Evolutionary conservation across 2,113 vertebrate species (phyloP).

Genomic region (Entelurus aequoreus): DNA sequence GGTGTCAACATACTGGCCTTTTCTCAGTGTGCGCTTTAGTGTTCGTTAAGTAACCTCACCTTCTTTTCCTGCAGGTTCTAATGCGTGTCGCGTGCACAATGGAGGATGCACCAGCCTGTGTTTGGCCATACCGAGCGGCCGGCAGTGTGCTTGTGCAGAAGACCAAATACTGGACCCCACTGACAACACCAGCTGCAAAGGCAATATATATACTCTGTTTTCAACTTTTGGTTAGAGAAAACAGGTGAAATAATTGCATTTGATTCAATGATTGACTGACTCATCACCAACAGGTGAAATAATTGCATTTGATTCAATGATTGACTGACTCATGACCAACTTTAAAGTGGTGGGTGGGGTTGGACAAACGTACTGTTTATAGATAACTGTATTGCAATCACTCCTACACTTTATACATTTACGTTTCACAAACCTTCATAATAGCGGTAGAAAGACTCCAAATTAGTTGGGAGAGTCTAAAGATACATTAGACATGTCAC

Average conservation of each 20-base stretch:
- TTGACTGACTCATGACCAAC: neutral
- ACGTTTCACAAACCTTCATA: neutral
- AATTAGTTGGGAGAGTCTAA: too few species aligned
- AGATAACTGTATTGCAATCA: neutral
- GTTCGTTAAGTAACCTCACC: neutral
- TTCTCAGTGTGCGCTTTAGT: neutral
- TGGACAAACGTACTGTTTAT: neutral
- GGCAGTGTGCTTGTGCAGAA: slow-evolving; percentile 90
- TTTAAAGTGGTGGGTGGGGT: neutral
- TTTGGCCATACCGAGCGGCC: slow-evolving; percentile 83
- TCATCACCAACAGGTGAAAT: neutral
- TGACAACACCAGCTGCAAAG: slow-evolving; percentile 87
- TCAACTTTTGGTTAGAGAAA: neutral
- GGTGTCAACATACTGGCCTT: neutral
- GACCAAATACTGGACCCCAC: slow-evolving; percentile 81
- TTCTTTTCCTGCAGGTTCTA: slow-evolving; percentile 73
- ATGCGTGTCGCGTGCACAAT: slow-evolving; percentile 87
- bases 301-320: too few species aligned
- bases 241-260: neutral
- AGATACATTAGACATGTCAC: too few species aligned
- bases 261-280: too few species aligned
- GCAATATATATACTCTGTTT: slow-evolving; percentile 52
- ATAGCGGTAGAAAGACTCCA: too few species aligned
- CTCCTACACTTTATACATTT: neutral
- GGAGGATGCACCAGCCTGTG: slow-evolving; percentile 95